phyloP scores from a whole-genome alignment of 2,113 vertebrate species.

The Bothrops jararaca region DNA sequence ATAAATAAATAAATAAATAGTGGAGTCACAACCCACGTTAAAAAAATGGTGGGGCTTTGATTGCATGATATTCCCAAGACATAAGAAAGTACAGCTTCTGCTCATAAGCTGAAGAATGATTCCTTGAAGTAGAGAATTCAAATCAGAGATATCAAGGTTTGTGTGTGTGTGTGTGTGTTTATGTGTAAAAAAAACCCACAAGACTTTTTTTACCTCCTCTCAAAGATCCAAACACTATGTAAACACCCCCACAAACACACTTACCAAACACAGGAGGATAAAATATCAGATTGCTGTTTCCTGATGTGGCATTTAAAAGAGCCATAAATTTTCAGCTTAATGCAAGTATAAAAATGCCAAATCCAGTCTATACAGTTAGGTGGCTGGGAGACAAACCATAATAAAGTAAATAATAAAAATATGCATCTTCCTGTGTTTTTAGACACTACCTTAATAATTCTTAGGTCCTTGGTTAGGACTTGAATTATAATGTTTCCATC shows the following conservation, averaged over 20 bases:
- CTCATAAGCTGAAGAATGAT: not conserved
- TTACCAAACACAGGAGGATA: not conserved
- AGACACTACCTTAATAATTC: too few relatives aligned
- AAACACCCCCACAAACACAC: not conserved
- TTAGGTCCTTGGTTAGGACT: not conserved
- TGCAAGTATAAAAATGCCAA: not conserved
- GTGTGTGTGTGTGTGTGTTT: not conserved
- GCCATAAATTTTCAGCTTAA: not conserved
- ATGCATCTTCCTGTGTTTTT: not conserved
- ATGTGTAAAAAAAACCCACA: not conserved
- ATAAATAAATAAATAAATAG: too few relatives aligned
- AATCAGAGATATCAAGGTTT: not conserved
- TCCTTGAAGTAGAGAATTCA: not conserved
- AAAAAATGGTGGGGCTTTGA: not conserved
- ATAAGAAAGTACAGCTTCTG: not conserved
- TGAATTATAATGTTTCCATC: not conserved
- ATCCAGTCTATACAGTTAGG: not conserved
- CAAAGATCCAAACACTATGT: not conserved
- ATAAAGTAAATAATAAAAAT: not conserved
- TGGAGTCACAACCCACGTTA: not conserved
- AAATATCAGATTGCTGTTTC: not conserved
- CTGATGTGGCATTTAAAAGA: not conserved
- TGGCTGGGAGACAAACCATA: not conserved
- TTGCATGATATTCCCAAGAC: not conserved
- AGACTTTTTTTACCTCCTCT: not conserved